Conservation (phyloP, 1,140 invertebrate species). For the Venturia canescens region DNA sequence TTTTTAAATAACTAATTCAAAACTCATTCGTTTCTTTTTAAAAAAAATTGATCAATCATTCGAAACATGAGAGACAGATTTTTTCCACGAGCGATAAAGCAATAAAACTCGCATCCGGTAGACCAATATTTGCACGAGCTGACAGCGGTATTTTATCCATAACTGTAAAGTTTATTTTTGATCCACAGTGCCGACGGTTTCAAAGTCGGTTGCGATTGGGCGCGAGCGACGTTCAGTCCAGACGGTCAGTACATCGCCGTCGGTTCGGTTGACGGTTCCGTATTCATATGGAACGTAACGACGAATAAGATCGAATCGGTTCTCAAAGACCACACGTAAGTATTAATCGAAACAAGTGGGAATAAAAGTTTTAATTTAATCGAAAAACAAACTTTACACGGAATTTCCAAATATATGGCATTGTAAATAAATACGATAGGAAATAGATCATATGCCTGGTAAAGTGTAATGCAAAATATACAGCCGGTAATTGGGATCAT, state of each 20-base stretch:
- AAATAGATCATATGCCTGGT: background rate
- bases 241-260: conserved; percentile 92
- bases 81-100: background rate
- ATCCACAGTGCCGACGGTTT: conserved; percentile 92
- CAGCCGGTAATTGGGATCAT: background rate
- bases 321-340: conserved; percentile 94
- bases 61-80: no score
- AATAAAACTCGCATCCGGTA: background rate
- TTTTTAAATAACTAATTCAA: no score
- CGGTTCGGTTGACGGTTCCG: conserved; percentile 92
- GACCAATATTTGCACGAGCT: conserved; percentile 27
- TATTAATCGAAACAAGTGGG: conserved; percentile 57
- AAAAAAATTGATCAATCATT: no score
- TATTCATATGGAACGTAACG: conserved; percentile 94
- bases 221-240: conserved; percentile 94
- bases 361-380: background rate
- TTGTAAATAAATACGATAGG: background rate
- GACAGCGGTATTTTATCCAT: background rate
- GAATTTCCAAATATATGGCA: no score
- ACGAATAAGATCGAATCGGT: conserved; percentile 87
- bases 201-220: conserved; percentile 96
- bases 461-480: background rate
- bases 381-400: no score
- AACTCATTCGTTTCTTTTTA: no score
- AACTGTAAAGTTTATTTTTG: conserved; percentile 21